Percentiles rank a stretch among this genome's conserved stretches.
phyloP scores from a whole-genome alignment of 2,888 invertebrate genomes.

The Helleia helle region DNA sequence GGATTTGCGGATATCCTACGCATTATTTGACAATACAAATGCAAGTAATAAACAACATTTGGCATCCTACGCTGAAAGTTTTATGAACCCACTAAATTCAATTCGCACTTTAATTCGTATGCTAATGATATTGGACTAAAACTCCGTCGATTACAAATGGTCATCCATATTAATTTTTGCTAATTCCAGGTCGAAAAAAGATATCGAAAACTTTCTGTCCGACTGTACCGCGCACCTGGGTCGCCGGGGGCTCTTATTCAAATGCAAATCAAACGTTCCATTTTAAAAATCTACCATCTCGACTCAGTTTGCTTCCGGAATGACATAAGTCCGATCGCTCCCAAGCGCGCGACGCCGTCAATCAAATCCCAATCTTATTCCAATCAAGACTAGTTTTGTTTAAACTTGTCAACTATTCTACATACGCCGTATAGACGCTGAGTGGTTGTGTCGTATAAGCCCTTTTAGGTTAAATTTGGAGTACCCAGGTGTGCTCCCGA shows the following conservation, averaged over 20 bases:
- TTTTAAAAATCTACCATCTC: constrained; percentile 74
- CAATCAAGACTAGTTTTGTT: constrained; percentile 18
- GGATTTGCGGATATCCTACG: constrained; percentile 10
- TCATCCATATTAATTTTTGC: constrained; percentile 49
- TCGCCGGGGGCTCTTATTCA: constrained; percentile 72
- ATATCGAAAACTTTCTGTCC: constrained; percentile 44
- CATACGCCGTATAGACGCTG: constrained; percentile 31
- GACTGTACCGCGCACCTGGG: constrained; percentile 68
- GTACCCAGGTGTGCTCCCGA: constrained; percentile 74
- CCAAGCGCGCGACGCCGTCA: constrained; percentile 29
- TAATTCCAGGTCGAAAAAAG: constrained; percentile 26
- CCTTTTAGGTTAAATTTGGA: constrained; percentile 68
- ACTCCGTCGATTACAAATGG: constrained; percentile 44
- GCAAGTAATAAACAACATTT: constrained; percentile 9
- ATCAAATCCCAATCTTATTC: constrained; percentile 29
- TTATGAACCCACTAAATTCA: constrained; percentile 22
- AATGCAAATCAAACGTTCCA: constrained; percentile 76
- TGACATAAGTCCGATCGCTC: constrained; percentile 63
- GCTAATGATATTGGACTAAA: constrained; percentile 35
- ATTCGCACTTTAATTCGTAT: constrained; percentile 30
- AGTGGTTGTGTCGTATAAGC: constrained; percentile 55
- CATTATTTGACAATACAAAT: not conserved
- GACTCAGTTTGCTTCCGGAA: constrained; percentile 66
- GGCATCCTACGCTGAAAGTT: constrained; percentile 15
- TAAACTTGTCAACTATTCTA: constrained; percentile 19